Conservation (phyloP, 1,140 invertebrate species). For the Gyrodactylus salaris region DNA sequence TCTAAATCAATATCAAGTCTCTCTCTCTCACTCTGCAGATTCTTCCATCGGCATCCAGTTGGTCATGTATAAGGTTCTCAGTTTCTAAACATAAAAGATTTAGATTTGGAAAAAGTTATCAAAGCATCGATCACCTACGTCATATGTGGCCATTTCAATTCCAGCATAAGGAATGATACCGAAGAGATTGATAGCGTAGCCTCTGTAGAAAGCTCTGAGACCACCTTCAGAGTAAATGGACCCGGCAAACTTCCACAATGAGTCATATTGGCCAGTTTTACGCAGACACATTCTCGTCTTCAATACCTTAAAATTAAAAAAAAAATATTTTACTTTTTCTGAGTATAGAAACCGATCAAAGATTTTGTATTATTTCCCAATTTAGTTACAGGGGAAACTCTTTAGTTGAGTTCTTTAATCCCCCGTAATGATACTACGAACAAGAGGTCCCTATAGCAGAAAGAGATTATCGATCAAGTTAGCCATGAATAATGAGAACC, state of each 20-base stretch:
- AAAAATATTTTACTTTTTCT: background rate
- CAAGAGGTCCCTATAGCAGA: no score
- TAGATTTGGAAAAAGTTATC: constrained; percentile 1
- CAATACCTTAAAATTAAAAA: constrained; percentile 26
- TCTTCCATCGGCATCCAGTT: background rate
- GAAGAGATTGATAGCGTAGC: constrained; percentile 58
- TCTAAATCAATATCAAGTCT: background rate
- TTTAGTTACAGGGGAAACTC: no score
- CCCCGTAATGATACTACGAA: no score
- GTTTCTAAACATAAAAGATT: background rate
- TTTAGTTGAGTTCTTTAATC: no score
- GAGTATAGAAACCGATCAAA: no score
- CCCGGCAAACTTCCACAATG: constrained; percentile 49
- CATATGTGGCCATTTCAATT: constrained; percentile 86
- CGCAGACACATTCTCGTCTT: constrained; percentile 76
- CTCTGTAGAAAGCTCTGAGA: constrained; percentile 42
- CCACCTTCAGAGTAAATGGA: constrained; percentile 63
- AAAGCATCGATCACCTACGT: constrained; percentile 18
- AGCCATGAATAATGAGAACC: background rate
- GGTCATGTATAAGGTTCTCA: background rate
- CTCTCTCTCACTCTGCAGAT: background rate
- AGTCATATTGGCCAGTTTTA: constrained; percentile 57
- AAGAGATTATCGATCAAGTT: background rate
- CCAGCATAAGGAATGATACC: constrained; percentile 96
- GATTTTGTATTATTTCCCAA: no score